phyloP scores from a whole-genome alignment of 1,140 invertebrate species.

The Dendrolimus punctatus region DNA sequence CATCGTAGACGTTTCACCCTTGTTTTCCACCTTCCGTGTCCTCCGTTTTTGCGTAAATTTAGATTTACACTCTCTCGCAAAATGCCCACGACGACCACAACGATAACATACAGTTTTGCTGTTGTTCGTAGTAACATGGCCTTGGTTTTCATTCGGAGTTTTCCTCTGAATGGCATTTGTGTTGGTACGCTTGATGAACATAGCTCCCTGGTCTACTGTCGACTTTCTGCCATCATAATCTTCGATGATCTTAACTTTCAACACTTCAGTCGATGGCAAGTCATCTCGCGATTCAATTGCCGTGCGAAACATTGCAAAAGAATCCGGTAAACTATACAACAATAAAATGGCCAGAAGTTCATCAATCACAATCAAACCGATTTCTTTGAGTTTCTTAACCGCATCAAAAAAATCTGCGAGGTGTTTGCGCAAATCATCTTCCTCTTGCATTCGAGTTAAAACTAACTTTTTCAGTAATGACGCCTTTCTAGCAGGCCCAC shows the following conservation, averaged over 20 bases:
- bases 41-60: constrained; percentile 17
- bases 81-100: constrained; percentile 21
- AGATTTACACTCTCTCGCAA: constrained; percentile 19
- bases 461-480: constrained; percentile 28
- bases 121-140: background rate
- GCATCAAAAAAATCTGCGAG: constrained; percentile 27
- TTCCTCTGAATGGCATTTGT: constrained; percentile 12
- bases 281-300: constrained; percentile 26
- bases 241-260: constrained; percentile 23
- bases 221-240: constrained; percentile 18
- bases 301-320: constrained; percentile 20
- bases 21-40: constrained; percentile 11
- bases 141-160: background rate
- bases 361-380: constrained; percentile 25
- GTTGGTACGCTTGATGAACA: constrained; percentile 8
- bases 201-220: constrained; percentile 16
- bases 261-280: constrained; percentile 18
- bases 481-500: constrained; percentile 22
- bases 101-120: constrained; percentile 17
- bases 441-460: constrained; percentile 22
- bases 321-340: constrained; percentile 23
- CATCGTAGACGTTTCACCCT: constrained; percentile 5
- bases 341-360: constrained; percentile 24
- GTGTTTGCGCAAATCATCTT: constrained; percentile 22
- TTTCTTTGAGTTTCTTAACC: constrained; percentile 27